phyloP scores from a whole-genome alignment of 2,888 invertebrate species.

The Thymelicus sylvestris region DNA sequence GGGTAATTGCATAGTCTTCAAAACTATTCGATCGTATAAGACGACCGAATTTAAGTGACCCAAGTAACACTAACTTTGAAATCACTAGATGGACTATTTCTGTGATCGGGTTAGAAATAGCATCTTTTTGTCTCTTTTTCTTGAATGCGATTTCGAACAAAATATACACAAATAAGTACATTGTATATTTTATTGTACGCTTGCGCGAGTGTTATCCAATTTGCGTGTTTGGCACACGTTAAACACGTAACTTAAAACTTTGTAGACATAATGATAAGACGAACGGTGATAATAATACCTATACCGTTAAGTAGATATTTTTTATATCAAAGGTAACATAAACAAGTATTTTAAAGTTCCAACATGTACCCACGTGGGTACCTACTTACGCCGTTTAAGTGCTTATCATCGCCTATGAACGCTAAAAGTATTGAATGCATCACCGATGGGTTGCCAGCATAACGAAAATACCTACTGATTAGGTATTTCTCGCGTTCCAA shows the following conservation, averaged over 20 bases:
- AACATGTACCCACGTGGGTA: no score
- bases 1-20: conserved; percentile 44
- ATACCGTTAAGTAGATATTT: background rate
- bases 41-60: conserved; percentile 62
- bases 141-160: conserved; percentile 56
- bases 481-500: no score
- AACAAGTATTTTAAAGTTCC: no score
- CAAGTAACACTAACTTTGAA: conserved; percentile 46
- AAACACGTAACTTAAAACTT: conserved; percentile 41
- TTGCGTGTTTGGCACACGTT: conserved; percentile 41
- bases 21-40: conserved; percentile 70
- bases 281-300: background rate
- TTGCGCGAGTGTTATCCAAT: conserved; percentile 52
- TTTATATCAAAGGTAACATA: background rate
- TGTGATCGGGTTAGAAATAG: conserved; percentile 55
- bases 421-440: no score
- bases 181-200: conserved; percentile 50
- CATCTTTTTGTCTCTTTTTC: conserved; percentile 58
- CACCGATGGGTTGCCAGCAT: no score
- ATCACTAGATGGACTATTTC: conserved; percentile 50
- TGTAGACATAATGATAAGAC: conserved; percentile 36
- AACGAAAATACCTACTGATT: no score
- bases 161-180: conserved; percentile 42
- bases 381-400: no score
- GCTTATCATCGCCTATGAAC: no score